phyloP scores from a whole-genome alignment of 2,888 invertebrate genomes.

The Shargacucullia verbasci region DNA sequence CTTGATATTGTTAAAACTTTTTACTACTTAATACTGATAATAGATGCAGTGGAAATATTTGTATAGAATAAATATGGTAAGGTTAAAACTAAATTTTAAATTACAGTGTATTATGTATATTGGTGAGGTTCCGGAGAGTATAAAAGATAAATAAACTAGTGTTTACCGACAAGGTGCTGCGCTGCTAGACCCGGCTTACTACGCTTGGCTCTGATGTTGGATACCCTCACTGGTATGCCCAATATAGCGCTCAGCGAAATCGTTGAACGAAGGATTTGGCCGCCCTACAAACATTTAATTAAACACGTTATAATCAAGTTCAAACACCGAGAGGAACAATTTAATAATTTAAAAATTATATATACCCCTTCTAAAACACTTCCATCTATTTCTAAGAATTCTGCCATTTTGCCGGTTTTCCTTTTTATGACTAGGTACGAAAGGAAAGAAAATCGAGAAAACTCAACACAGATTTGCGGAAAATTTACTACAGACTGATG shows the following conservation, averaged over 20 bases:
- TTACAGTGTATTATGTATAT: no score
- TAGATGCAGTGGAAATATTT: no score
- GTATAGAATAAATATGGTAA: no score
- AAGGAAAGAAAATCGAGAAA: no score
- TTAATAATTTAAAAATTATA: slow-evolving; percentile 29
- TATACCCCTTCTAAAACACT: slow-evolving; percentile 94
- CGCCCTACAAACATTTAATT: slow-evolving; percentile 91
- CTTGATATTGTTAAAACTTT: no score
- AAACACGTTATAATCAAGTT: slow-evolving; percentile 9
- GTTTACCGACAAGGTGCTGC: slow-evolving; percentile 93
- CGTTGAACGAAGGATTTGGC: slow-evolving; percentile 96
- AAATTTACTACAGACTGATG: no score
- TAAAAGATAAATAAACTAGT: no score
- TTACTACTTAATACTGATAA: no score
- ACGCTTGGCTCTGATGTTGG: slow-evolving; percentile 94
- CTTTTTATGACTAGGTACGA: no score
- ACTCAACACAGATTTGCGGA: no score
- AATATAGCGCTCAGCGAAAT: slow-evolving; percentile 94
- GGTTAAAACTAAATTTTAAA: no score
- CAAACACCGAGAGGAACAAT: not conserved
- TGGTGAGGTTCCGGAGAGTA: no score
- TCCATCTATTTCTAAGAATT: slow-evolving; percentile 92
- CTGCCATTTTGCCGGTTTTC: slow-evolving; percentile 58
- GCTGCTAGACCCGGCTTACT: slow-evolving; percentile 94
- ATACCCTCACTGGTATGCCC: slow-evolving; percentile 91